phyloP scores from a whole-genome alignment of 1,140 invertebrate species.

The Papilio polytes region DNA sequence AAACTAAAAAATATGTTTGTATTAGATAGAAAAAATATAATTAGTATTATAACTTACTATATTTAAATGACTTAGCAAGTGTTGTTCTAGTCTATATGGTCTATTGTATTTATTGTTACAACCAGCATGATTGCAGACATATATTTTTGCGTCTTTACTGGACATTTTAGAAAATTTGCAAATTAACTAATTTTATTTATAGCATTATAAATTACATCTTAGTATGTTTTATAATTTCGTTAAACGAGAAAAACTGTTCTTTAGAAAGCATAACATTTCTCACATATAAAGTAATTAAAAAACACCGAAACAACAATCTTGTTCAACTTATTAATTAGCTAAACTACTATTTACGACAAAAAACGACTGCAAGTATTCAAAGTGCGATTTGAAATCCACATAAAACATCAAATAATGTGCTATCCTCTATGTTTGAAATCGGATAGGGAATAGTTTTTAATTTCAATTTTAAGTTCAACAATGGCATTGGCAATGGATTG shows the following conservation, averaged over 20 bases:
- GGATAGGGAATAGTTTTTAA: no score
- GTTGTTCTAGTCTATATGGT: slow-evolving; percentile 75
- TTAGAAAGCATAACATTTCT: background rate
- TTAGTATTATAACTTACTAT: slow-evolving; percentile 63
- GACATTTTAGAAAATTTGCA: slow-evolving; percentile 39
- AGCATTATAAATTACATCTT: background rate
- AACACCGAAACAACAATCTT: background rate
- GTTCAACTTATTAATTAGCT: background rate
- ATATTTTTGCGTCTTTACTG: slow-evolving; percentile 52
- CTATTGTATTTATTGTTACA: slow-evolving; percentile 77
- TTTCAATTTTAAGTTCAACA: background rate
- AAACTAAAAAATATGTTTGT: background rate
- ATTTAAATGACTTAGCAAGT: slow-evolving; percentile 75
- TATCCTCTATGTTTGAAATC: background rate
- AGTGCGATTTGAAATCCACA: background rate
- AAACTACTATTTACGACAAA: background rate
- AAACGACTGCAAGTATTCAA: background rate
- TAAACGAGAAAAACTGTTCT: background rate
- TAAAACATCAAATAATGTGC: background rate
- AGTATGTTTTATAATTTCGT: slow-evolving; percentile 4
- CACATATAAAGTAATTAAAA: background rate
- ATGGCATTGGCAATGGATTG: background rate
- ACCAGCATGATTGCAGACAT: slow-evolving; percentile 64
- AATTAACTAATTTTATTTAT: background rate
- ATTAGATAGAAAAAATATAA: background rate